Conservation (phyloP, 37 sponge, comb jelly and placozoan genomes). For the Tethya wilhelma region DNA sequence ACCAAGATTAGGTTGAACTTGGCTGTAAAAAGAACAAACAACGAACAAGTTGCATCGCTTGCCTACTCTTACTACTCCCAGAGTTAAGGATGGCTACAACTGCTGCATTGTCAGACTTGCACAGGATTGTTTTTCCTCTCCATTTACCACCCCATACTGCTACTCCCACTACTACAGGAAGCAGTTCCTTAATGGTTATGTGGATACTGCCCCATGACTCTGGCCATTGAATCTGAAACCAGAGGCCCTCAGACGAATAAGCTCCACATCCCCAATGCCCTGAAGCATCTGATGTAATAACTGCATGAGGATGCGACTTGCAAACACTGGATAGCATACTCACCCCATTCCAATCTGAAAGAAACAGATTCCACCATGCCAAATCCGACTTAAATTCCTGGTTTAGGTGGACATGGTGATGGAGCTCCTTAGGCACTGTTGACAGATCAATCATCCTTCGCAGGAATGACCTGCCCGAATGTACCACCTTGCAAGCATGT, state of each 20-base stretch:
- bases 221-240: conserved; percentile 40
- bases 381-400: conserved; percentile 47
- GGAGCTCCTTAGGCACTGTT: conserved; percentile 1
- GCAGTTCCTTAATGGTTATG: not conserved
- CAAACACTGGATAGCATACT: not conserved
- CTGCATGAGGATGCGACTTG: not conserved
- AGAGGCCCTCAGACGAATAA: conserved; percentile 2
- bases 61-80: conserved; percentile 10
- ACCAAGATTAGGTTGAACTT: conserved; percentile 9
- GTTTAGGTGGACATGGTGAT: conserved; percentile 45
- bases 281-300: conserved; percentile 45
- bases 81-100: conserved; percentile 39
- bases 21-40: conserved; percentile 44
- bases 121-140: not conserved
- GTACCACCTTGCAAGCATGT: conserved; percentile 11
- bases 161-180: not conserved
- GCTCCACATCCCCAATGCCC: conserved; percentile 56
- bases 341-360: conserved; percentile 42
- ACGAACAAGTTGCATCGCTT: conserved; percentile 48
- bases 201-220: conserved; percentile 2
- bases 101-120: conserved; percentile 37
- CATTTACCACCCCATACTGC: not conserved
- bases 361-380: conserved; percentile 43
- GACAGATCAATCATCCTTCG: conserved; percentile 27
- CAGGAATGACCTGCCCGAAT: conserved; percentile 22